These are phyloP conservation scores for Poecilia latipinna DNA, from an alignment of 2,113 vertebrate species.

Conservation along the genomic window DNA sequence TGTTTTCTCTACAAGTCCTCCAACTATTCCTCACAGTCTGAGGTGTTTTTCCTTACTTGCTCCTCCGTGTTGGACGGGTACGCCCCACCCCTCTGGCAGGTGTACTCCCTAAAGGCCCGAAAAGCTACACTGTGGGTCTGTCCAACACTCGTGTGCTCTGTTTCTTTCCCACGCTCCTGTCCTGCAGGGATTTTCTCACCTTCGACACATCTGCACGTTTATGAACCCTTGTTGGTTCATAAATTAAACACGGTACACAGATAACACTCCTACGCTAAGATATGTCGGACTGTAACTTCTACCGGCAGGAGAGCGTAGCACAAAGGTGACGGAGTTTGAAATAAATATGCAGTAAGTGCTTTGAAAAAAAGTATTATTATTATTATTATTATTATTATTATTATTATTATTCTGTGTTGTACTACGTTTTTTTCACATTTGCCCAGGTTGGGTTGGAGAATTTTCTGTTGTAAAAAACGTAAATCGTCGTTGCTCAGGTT, in stretches of 20 bases:
- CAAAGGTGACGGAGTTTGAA: too few relatives aligned
- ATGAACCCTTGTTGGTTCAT: conserved; percentile 36
- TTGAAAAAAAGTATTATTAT: too few relatives aligned
- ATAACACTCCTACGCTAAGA: conserved; percentile 42
- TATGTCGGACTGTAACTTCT: background rate
- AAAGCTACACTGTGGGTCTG: conserved; percentile 3
- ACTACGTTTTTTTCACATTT: too few relatives aligned
- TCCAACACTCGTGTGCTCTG: conserved; percentile 5
- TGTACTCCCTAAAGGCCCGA: conserved; percentile 46
- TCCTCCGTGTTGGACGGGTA: conserved; percentile 11
- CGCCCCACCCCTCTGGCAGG: conserved; percentile 54
- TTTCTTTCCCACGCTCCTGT: conserved; percentile 67
- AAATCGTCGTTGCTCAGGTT: too few relatives aligned
- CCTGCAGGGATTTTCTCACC: conserved; percentile 63
- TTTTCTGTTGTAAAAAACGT: too few relatives aligned
- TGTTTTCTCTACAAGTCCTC: conserved; percentile 17
- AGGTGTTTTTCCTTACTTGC: conserved; percentile 15
- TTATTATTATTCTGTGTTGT: too few relatives aligned
- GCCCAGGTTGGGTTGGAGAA: too few relatives aligned
- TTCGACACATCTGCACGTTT: conserved; percentile 53
- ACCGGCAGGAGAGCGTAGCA: conserved; percentile 12
- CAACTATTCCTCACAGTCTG: conserved; percentile 4
- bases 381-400: too few relatives aligned
- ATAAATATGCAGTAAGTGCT: too few relatives aligned
- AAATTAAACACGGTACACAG: conserved; percentile 44